Base-by-base conservation (phyloP, 2,888 invertebrate genomes). In the Tetranychus truncatus region DNA sequence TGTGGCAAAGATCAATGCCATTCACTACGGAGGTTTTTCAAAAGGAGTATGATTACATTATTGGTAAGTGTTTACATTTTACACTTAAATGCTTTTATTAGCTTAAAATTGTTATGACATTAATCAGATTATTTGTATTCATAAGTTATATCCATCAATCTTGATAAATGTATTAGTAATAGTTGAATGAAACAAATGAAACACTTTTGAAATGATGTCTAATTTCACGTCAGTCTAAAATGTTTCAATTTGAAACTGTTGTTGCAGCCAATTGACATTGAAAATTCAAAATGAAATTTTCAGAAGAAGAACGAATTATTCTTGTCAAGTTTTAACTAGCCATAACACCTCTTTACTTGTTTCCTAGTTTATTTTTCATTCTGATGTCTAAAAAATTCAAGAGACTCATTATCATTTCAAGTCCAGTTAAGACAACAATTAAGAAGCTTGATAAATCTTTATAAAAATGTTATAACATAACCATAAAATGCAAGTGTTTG, bases 311-410 rank as follows among this genome's bases (percentile, higher is more conserved):
- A 88, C 69, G 5, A 5, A 34, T 34, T 34, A 34, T 34, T 34
- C 34, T 34, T 3, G 4, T 34, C 34, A 34, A 34, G 34, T 3
- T 34, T 34, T 34, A 34, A 34, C 34, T 34, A 34, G 34, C 88
- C 0, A 87, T 92, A 78, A 86, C 88, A 80, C 80, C 94, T 45
- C 87, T 93, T 78, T 87, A 87, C 78, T 82, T 89, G 67, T 85
- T 86, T 74, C 95, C 96, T 46, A 85, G 86, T 69, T 76, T 94
- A 1, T 94, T 89, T 82, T 93, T 92, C 82, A 88, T 87, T 85
- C 80, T 91, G 7, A 93, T 95, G 91, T 83, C 85, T 78, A 86
- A 82, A 79, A 85, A 89, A 79, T 90, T 90, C 45, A 20, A 79
- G 76, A 46, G 81, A 81, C 69, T 34, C 34, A 24, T 24, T 24